Percentiles rank a stretch among this genome's conserved stretches.
These are phyloP conservation scores for Atopsyche davidsoni DNA, from an alignment of 1,140 invertebrate species.

Conservation along the genomic window DNA sequence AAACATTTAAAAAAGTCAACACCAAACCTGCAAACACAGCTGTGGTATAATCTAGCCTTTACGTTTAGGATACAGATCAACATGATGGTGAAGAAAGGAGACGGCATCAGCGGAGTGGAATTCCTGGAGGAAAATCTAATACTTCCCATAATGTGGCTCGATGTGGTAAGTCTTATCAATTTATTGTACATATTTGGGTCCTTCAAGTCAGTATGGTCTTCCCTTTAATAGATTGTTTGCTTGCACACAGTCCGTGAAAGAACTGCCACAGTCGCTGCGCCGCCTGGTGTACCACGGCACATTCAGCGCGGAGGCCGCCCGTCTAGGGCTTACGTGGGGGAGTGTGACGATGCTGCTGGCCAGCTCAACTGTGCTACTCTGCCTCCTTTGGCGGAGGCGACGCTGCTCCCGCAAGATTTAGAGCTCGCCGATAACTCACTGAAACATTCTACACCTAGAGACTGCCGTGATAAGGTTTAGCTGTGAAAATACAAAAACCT, in stretches of 20 bases:
- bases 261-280: slow-evolving; percentile 39
- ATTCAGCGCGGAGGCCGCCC: slow-evolving; percentile 41
- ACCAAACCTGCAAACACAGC: neutral
- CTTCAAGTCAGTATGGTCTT: neutral
- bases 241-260: slow-evolving; percentile 35
- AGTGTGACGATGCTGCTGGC: slow-evolving; percentile 34
- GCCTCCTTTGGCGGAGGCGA: too few species aligned
- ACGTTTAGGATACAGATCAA: slow-evolving; percentile 44
- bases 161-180: slow-evolving; percentile 36
- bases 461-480: too few species aligned
- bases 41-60: slow-evolving; percentile 6
- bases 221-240: neutral
- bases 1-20: neutral
- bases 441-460: too few species aligned
- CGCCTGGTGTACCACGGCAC: slow-evolving; percentile 46
- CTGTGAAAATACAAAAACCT: too few species aligned
- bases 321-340: slow-evolving; percentile 37
- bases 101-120: slow-evolving; percentile 31
- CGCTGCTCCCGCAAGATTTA: too few species aligned
- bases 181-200: neutral
- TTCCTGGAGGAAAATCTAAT: slow-evolving; percentile 37
- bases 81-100: slow-evolving; percentile 38
- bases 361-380: too few species aligned
- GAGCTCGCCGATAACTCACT: too few species aligned
- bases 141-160: slow-evolving; percentile 43